Evolutionary conservation across 2,888 invertebrate species (phyloP), one percentile per base, ranked within the genome.

Genomic region (Ophioninae sp.): DNA sequence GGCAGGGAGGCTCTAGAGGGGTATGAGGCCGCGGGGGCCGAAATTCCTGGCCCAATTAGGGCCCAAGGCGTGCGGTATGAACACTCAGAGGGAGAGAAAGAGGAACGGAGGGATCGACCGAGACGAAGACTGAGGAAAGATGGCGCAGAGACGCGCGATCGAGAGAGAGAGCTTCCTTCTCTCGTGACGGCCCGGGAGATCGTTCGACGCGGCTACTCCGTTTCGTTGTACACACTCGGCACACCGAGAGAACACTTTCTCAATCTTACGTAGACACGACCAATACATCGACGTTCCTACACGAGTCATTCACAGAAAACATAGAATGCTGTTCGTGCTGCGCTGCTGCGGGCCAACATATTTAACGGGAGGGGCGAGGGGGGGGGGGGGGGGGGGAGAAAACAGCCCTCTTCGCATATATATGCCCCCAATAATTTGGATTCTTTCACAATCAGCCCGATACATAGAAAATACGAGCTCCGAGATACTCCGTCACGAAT

Each of bases 221-320:
- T 51, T 61, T 51, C 67, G 56, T 30, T 3, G n/a, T 30, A 30
- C 63, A 22, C 39, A 30, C 39, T 56, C 17, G 65, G 72, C 73
- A 72, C 56, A 69, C 79, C 51, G 79, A 78, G 81, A 85, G 69
- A 77, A 58, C 67, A 63, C 65, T 68, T 73, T 76, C 72, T 58
- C 71, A 17, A 58, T 64, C 59, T 63, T 63, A 0, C 30, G 67
- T 39, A 51, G 22, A 67, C 13, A 61, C 37, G 22, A 39, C 85
- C 83, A 88, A 1, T 59, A 17, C 41, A 23, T 10, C 30, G 51
- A 10, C 41, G 7, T 44, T 20, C 41, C 17, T 68, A 79, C 81
- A 82, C 85, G 87, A 91, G 91, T 92, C 92, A 92, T 92, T 92
- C 92, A 92, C 91, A 90, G 91, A 92, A 92, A 92, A 89, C 89